Evolutionary conservation across 2,888 invertebrate species (phyloP), one percentile per base, ranked within the genome.

Genomic region (Mesorhabditis spiculigera): DNA sequence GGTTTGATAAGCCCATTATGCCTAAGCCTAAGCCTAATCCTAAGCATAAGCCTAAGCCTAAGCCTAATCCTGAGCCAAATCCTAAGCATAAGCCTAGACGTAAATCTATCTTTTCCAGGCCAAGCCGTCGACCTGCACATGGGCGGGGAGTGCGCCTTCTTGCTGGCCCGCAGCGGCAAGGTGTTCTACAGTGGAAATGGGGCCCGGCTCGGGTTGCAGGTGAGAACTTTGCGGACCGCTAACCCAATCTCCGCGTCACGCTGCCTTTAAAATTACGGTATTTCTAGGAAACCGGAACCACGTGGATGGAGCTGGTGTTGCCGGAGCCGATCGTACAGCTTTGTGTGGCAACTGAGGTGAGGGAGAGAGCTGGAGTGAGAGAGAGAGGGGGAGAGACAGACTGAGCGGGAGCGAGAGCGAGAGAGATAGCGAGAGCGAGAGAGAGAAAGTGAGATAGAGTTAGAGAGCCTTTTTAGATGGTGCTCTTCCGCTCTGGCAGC

Each of bases 121-220:
- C 78, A 77, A 71, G 74, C 92, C 71, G 87, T 89, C 0, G 91
- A 94, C 87, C 90, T 94, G 74, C 92, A 94, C 0, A 90, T 94
- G 4, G 95, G 96, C 0, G 95, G 95, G 85, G 96, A 97, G 86
- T 94, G 97, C 86, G 93, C 93, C 0, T 89, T 96, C 68, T 87
- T 97, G 45, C 90, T 96, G n/a, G 90, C 94, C 61, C 94, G 95
- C 83, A 94, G 94, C 86, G 97, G 97, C 1, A 91, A 92, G 1
- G 93, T 93, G 0, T 91, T 93, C 86, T 93, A 93, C 87, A 90
- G 89, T 78, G 93, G 96, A 6, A 92, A 93, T 5, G 93, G 95
- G 0, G 90, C 93, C 0, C 90, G 95, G 4, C 95, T 96, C 43
- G 81, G 80, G 43, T 68, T 82, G 43, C 75, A 76, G 65, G 74